These are phyloP conservation scores for Eremophila alpestris DNA, from an alignment of 2,797 vertebrate genomes.

Conservation along the genomic window DNA sequence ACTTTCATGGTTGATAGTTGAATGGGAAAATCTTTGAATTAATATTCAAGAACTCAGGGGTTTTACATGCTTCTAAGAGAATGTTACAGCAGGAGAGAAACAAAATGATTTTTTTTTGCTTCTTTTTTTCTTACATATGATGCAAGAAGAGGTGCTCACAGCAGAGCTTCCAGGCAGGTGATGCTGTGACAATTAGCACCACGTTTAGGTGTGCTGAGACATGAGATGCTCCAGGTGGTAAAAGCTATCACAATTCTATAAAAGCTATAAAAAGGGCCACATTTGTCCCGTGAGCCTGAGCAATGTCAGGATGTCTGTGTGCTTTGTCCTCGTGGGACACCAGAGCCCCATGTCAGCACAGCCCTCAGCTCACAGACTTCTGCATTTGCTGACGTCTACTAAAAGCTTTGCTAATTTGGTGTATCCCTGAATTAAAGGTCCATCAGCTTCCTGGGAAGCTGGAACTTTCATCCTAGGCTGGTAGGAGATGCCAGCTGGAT, in stretches of 20 bases:
- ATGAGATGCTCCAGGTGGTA: not conserved
- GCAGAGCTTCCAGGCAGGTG: not conserved
- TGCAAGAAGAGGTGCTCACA: not conserved
- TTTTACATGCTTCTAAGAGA: not conserved
- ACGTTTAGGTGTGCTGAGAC: fast-evolving
- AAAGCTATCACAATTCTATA: not conserved
- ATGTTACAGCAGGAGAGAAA: not conserved
- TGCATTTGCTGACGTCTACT: not conserved
- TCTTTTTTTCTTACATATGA: not conserved
- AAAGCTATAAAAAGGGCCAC: no score
- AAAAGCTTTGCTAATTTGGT: not conserved
- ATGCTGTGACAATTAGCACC: not conserved
- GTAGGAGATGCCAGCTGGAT: not conserved
- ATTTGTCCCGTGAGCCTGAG: fast-evolving
- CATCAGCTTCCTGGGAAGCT: not conserved
- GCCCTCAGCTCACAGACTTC: not conserved
- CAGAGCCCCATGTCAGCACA: not conserved
- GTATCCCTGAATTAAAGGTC: not conserved
- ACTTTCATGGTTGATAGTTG: not conserved
- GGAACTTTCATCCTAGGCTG: not conserved
- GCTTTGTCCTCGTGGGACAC: not conserved
- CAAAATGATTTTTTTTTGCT: not conserved
- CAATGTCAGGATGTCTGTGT: not conserved
- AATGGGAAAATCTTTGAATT: not conserved
- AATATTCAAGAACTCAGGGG: not conserved